Base-by-base conservation (phyloP, 2,113 vertebrate species). In the Callorhinus ursinus region DNA sequence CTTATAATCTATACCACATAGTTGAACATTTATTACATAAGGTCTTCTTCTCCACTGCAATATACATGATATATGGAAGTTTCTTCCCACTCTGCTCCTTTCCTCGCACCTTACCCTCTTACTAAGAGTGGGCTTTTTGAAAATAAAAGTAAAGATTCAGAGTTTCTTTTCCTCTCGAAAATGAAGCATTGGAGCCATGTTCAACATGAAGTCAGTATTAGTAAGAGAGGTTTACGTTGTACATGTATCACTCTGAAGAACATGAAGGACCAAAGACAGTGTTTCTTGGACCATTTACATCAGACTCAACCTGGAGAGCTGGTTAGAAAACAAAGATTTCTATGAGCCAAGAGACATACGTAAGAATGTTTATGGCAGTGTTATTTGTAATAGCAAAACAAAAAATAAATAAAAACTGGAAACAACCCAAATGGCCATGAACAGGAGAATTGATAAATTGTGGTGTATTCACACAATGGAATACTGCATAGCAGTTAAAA, bases 91-190 rank as follows among this genome's bases (percentile, higher is more conserved):
- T 72, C 42, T 36, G 13, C 31, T 11, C 7, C 4, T 85, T 97
- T 88, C 57, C 36, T 97, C 67, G 7, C 3, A 87, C 13, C 22
- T 95, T 87, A 83, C 21, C 36, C 10, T 69, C 84, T 97, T 95
- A 80, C 26, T 74, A 88, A 72, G 42, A 80, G 74, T 31, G 8
- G 28, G 12, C 0, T 46, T 86, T 96, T 96, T 82, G 51, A 79
- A 95, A 93, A 79, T 71, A 91, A 95, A 97, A 53, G 61, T 51
- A 91, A 97, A 92, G 21, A 90, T 93, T 96, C 72, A 86, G 59
- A 77, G 10, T 11, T 65, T 85, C 63, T 88, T 74, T 9, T 1
- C 42, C 11, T 26, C 55, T 74, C 55, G 69, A 93, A 59, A 91
- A 76, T 93, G 63, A 96, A 88, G 18, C 72, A 88, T 42, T 93